Conservation (phyloP, 2,113 vertebrate genomes). For the Cairina moschata region DNA sequence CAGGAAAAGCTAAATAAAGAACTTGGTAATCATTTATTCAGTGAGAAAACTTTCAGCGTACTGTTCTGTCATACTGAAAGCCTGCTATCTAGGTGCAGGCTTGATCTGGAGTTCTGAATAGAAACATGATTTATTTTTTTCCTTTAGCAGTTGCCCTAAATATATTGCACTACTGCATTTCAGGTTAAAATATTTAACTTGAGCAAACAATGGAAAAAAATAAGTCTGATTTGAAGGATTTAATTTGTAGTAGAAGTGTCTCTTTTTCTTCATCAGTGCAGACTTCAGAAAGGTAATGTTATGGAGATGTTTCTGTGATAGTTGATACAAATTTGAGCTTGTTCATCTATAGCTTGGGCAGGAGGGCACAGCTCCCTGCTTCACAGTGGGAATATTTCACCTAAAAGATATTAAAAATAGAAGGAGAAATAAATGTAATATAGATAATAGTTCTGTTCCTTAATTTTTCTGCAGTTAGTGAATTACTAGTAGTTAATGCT, state of each 20-base stretch:
- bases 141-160: neutral
- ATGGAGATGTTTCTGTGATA: neutral
- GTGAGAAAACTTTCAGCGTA: neutral
- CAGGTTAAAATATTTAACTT: neutral
- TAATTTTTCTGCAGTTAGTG: neutral
- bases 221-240: neutral
- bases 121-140: neutral
- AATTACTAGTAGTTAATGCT: neutral
- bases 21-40: neutral
- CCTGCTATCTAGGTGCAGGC: neutral
- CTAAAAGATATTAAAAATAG: neutral
- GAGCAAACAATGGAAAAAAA: too few species aligned
- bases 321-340: neutral
- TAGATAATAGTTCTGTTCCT: neutral
- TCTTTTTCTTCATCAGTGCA: neutral
- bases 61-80: neutral
- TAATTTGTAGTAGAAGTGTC: neutral
- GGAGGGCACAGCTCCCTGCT: neutral
- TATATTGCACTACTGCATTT: neutral
- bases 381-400: neutral
- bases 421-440: neutral
- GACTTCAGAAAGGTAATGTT: neutral
- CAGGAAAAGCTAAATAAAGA: neutral
- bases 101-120: neutral
- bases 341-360: neutral